Base-by-base conservation (phyloP, 2,113 vertebrate genomes). In the Oriolus oriolus region DNA sequence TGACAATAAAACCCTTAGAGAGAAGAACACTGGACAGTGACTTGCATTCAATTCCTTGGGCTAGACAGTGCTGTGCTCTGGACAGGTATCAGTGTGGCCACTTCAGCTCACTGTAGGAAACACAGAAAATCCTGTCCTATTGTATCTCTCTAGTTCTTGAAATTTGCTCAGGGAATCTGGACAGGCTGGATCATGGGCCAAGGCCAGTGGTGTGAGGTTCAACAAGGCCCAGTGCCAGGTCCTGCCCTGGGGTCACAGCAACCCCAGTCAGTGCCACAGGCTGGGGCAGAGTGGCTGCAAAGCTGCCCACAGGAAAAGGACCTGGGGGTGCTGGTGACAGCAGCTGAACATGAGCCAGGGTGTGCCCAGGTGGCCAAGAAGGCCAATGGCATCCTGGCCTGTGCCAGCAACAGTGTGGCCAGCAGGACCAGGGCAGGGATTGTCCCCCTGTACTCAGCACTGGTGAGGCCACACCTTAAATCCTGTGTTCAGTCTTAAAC, bases 361-460 rank as follows among this genome's bases (percentile, higher is more conserved):
- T 42, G 78, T 35, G 78, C 61, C 87, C 61, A 83, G 78, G 70
- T 19, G 78, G 69, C n/a, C 78, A 69, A 61, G 70, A 31, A 69
- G 70, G 41, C 9, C 54, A 76, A 13, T 23, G 79, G 63, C 47
- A 76, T 10, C 70, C 70, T 76, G 78, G 78, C 2, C 61, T 69
- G 41, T 2, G 1, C 1, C 47, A 69, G 47, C 39, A 83, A 11
- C 1, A 3, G 24, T 54, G 78, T 60, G 87, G 53, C 7, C 53
- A 83, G 47, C 47, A 75, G 70, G n/a, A 31, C 1, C 69, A 83
- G 60, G 28, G 9, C n/a, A 89, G 53, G 31, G 30, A 19, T 45
- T 31, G n/a, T 16, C 2, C n/a, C 7, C 2, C n/a, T 53, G 30
- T 26, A 2, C n/a, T 31, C 0, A 0, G 16, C 9, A 19, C 4